Evolutionary conservation across 1,140 invertebrate species (phyloP).

Genomic region (Heliothis subflexa): DNA sequence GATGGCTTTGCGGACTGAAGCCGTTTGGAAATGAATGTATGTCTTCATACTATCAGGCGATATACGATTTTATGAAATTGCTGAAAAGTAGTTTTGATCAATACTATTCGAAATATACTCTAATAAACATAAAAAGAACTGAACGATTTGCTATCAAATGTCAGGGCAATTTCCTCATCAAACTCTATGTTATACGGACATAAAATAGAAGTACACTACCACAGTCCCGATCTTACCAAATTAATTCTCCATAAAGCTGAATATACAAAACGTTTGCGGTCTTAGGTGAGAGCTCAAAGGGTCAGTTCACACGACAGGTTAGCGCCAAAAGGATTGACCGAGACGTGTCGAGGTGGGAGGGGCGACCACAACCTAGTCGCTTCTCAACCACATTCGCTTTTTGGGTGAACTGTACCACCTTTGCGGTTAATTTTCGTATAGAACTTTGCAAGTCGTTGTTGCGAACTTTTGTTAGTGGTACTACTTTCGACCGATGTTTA

Average conservation of each 20-base stretch:
- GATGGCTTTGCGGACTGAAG: slow-evolving; percentile 1
- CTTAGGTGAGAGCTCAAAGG: slow-evolving; percentile 78
- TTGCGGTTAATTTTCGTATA: slow-evolving; percentile 51
- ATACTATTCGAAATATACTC: too few relatives aligned
- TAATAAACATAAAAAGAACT: too few relatives aligned
- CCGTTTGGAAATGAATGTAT: not conserved
- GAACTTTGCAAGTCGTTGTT: slow-evolving; percentile 45
- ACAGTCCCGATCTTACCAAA: slow-evolving; percentile 32
- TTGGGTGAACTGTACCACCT: slow-evolving; percentile 51
- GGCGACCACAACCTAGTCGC: slow-evolving; percentile 68
- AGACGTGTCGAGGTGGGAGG: slow-evolving; percentile 62
- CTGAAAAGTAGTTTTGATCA: too few relatives aligned
- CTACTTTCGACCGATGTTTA: slow-evolving; percentile 38
- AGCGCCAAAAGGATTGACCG: slow-evolving; percentile 78
- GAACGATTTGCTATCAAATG: not conserved
- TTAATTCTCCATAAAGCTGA: slow-evolving; percentile 48
- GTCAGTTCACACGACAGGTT: slow-evolving; percentile 70
- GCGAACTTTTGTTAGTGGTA: slow-evolving; percentile 27
- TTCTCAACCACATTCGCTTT: slow-evolving; percentile 56
- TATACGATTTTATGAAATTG: too few relatives aligned
- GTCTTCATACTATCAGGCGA: not conserved
- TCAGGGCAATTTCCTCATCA: not conserved
- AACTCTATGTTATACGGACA: not conserved
- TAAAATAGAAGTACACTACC: slow-evolving; percentile 4
- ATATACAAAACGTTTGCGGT: slow-evolving; percentile 73